Evolutionary conservation across 1,140 invertebrate genomes (phyloP), one percentile per base, ranked within the genome.

Genomic region (Anoplophora glabripennis): DNA sequence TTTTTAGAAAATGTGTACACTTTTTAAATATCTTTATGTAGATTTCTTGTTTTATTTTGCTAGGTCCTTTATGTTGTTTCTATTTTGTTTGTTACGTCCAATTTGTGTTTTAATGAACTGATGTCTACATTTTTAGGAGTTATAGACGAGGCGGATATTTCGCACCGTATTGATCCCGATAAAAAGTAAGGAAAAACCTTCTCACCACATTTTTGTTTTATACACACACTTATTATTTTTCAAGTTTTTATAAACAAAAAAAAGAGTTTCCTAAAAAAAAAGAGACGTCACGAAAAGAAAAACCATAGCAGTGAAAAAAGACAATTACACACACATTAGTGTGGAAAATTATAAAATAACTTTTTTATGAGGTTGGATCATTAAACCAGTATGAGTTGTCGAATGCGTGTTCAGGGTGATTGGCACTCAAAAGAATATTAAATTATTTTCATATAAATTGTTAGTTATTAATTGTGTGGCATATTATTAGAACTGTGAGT

Each of bases 91-190:
- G 11, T 34, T 15, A 35, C n/a, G 55, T 18, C 12, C 12, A 57
- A 11, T 11, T 15, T 17, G 53, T 41, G 49, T 68, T 61, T 65
- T 60, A 66, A 66, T 55, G 65, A 63, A 64, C 68, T 70, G 66
- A 70, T 67, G 45, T 67, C 62, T 67, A 64, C 61, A 65, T 57
- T 74, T 74, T 67, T 70, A 76, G 75, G 71, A 70, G 72, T 55
- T 75, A 72, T 62, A 70, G 73, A 65, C 69, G 75, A 63, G 73
- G 72, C 57, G 66, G 64, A 46, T 74, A 71, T 65, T 76, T 68
- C 65, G 67, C 71, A 47, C 75, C 75, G 21, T 76, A 76, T 65
- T 76, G 67, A 74, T 65, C 40, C 42, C 54, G 58, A 46, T 53
- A 52, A 63, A 28, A 68, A 51, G 64, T 63, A 68, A 70, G 53